Percentiles rank a stretch among this genome's conserved stretches.
Conservation (phyloP, 2,113 vertebrate species). For the Xyliphius kryptos region DNA sequence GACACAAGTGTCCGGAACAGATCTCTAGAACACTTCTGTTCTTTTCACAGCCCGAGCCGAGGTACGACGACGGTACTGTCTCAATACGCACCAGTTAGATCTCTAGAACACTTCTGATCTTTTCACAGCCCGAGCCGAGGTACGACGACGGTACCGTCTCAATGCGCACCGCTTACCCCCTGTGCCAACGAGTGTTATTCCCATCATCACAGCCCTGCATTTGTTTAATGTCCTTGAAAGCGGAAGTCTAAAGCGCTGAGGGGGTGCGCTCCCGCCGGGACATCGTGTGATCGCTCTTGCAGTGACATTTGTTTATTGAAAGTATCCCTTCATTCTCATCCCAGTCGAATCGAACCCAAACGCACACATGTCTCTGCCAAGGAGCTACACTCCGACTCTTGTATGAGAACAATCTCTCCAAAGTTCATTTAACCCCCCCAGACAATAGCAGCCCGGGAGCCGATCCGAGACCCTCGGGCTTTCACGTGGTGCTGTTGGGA, state of each 20-base stretch:
- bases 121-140: too few species aligned
- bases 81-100: too few species aligned
- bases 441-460: neutral
- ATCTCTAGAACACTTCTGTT: too few species aligned
- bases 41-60: too few species aligned
- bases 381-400: too few species aligned
- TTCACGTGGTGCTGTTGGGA: neutral
- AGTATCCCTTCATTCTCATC: conserved; percentile 11
- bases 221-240: conserved; percentile 39
- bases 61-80: too few species aligned
- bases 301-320: conserved; percentile 39
- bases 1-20: too few species aligned
- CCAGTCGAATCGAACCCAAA: neutral
- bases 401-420: neutral
- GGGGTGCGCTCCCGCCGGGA: conserved; percentile 24
- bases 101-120: too few species aligned
- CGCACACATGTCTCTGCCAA: neutral
- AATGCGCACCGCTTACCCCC: too few species aligned
- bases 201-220: conserved; percentile 17
- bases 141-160: too few species aligned
- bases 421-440: conserved; percentile 25
- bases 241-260: conserved; percentile 12
- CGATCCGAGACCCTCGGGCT: conserved; percentile 11
- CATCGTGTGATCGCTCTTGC: conserved; percentile 28
- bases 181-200: conserved; percentile 25